Percentiles rank a stretch among this genome's conserved stretches.
Evolutionary conservation across 2,888 invertebrate genomes (phyloP).

Genomic region (Phengaris alcon): DNA sequence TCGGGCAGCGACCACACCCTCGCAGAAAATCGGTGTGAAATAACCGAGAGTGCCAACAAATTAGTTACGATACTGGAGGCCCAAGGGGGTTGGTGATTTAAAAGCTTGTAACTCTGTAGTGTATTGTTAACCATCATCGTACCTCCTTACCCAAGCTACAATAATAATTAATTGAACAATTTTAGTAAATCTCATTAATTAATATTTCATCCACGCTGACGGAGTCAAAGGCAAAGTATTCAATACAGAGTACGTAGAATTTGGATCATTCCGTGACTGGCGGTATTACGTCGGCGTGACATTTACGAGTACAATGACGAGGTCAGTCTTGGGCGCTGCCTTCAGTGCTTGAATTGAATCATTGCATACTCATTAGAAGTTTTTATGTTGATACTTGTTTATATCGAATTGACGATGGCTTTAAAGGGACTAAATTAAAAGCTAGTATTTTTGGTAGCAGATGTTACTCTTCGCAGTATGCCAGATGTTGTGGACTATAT

Average conservation of each 20-base stretch:
- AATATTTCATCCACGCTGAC: neutral
- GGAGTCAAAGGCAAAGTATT: neutral
- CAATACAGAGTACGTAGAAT: slow-evolving; percentile 6
- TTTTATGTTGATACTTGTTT: neutral
- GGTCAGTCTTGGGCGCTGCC: slow-evolving; percentile 3
- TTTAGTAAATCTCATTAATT: too few species aligned
- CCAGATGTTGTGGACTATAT: too few species aligned
- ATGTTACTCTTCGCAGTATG: too few species aligned
- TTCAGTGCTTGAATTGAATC: slow-evolving; percentile 37
- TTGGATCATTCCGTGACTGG: slow-evolving; percentile 1
- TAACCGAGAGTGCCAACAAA: too few species aligned
- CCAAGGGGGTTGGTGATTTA: too few species aligned
- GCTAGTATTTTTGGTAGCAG: neutral
- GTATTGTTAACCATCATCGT: too few species aligned
- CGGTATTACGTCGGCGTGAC: neutral
- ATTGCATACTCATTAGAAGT: slow-evolving; percentile 2
- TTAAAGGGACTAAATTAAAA: neutral
- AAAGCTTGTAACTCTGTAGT: too few species aligned
- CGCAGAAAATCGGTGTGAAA: too few species aligned
- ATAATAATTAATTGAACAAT: too few species aligned
- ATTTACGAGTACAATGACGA: slow-evolving; percentile 13
- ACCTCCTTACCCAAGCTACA: too few species aligned
- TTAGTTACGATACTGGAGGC: too few species aligned
- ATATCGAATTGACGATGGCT: neutral
- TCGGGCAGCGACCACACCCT: too few species aligned